Evolutionary conservation across 2,888 invertebrate species (phyloP).

Genomic region (Trichopria drosophilae): DNA sequence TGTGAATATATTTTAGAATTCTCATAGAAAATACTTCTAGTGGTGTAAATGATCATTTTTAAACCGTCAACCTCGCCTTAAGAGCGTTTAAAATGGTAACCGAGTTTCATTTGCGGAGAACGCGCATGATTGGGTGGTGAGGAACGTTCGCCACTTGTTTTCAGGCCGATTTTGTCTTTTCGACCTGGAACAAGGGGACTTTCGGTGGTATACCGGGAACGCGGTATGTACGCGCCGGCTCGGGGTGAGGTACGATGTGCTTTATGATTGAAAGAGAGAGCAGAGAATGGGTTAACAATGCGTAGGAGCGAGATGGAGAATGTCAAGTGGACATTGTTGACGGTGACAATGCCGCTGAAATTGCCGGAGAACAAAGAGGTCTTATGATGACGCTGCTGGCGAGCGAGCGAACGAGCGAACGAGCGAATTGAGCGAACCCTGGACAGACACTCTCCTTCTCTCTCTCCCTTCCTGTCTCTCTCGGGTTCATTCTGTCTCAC

Average conservation of each 20-base stretch:
- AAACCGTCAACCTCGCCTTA: too few species aligned
- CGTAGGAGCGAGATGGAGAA: slow-evolving; percentile 53
- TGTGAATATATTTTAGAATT: too few species aligned
- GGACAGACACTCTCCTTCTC: neutral
- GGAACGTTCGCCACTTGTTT: too few species aligned
- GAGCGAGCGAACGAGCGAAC: slow-evolving; percentile 42
- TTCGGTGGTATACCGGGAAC: too few species aligned
- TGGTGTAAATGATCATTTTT: too few species aligned
- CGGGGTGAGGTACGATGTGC: slow-evolving; percentile 46
- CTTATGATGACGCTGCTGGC: slow-evolving; percentile 58
- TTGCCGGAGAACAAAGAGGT: slow-evolving; percentile 59
- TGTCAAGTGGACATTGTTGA: slow-evolving; percentile 60
- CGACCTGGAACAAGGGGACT: too few species aligned
- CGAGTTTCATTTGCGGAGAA: too few species aligned
- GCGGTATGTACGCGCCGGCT: slow-evolving; percentile 10
- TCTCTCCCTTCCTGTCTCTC: slow-evolving; percentile 22
- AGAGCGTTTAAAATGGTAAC: too few species aligned
- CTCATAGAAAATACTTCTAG: too few species aligned
- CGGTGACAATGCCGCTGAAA: slow-evolving; percentile 59
- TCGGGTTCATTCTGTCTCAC: slow-evolving; percentile 8
- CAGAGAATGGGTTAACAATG: slow-evolving; percentile 50
- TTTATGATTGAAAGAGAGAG: slow-evolving; percentile 55
- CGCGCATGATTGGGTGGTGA: too few species aligned
- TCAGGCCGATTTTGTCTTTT: too few species aligned
- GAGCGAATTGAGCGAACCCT: slow-evolving; percentile 43